Conservation (phyloP, 2,113 vertebrate genomes). For the Nanorana parkeri region DNA sequence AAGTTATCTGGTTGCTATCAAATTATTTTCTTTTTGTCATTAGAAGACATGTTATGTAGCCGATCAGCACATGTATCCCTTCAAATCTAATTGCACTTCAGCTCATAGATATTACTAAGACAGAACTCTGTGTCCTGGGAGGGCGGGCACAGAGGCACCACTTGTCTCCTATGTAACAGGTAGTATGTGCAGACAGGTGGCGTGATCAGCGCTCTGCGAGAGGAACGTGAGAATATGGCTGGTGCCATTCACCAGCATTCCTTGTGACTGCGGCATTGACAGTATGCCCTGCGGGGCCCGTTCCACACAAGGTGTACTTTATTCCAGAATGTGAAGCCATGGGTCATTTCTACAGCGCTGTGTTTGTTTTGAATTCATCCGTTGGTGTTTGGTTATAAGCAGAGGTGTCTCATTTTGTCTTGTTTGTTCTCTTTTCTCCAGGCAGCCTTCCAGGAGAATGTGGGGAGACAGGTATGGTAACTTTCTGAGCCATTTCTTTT, state of each 20-base stretch:
- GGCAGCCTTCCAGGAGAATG: slow-evolving; percentile 99
- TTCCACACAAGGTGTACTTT: slow-evolving; percentile 67
- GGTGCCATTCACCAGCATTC: not conserved
- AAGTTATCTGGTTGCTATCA: no score
- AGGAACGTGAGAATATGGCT: not conserved
- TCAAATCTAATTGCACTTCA: no score
- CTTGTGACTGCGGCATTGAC: slow-evolving; percentile 47
- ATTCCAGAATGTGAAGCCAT: slow-evolving; percentile 71
- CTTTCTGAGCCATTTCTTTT: slow-evolving; percentile 57
- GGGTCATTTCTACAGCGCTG: slow-evolving; percentile 70
- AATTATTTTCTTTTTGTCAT: no score
- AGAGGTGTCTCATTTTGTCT: slow-evolving; percentile 69
- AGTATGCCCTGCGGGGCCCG: slow-evolving; percentile 55
- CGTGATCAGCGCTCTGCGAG: not conserved
- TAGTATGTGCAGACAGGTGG: not conserved
- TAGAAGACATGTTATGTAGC: no score
- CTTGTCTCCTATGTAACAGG: not conserved
- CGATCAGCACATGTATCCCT: no score
- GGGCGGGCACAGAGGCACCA: not conserved
- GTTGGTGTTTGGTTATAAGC: slow-evolving; percentile 69
- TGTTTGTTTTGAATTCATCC: slow-evolving; percentile 69
- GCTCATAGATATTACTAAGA: not conserved
- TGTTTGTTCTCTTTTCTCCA: slow-evolving; percentile 76
- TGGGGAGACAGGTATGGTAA: slow-evolving; percentile 93
- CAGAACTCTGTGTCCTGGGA: not conserved